Conservation (phyloP, 2,113 vertebrate species). For the Merops nubicus region DNA sequence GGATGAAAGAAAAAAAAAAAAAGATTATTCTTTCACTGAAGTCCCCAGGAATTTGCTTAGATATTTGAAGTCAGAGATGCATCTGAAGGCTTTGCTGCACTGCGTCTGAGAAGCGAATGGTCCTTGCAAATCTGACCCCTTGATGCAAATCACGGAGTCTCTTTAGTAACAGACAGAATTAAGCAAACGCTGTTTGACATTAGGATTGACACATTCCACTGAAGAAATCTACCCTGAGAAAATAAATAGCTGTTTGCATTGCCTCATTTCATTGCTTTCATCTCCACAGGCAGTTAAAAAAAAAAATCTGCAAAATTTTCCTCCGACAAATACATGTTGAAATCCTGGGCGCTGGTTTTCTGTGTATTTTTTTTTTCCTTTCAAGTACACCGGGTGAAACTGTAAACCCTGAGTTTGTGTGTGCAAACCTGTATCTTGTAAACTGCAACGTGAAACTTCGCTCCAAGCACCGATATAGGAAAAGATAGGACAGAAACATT, state of each 20-base stretch:
- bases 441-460: conserved; percentile 67
- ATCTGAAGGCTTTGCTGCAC: background rate
- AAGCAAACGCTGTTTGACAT: conserved; percentile 48
- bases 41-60: background rate
- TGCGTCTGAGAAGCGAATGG: background rate
- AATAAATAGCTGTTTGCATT: conserved; percentile 32
- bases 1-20: background rate
- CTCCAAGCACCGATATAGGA: conserved; percentile 70
- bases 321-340: conserved; percentile 54
- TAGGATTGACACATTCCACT: conserved; percentile 12
- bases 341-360: conserved; percentile 52
- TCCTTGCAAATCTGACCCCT: conserved; percentile 30
- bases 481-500: conserved; percentile 34
- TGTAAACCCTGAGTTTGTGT: conserved; percentile 76
- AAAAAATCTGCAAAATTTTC: background rate
- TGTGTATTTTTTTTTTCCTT: background rate
- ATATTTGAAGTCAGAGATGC: background rate
- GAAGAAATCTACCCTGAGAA: conserved; percentile 61
- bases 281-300: conserved; percentile 36
- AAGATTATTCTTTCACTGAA: background rate
- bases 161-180: conserved; percentile 29
- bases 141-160: conserved; percentile 34
- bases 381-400: conserved; percentile 76
- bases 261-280: conserved; percentile 27
- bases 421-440: conserved; percentile 77